A percentile compares a stretch with the other conserved stretches of the same genome.
These are phyloP conservation scores for Pygathrix nemaeus DNA, from an alignment of 2,113 vertebrate species.

Conservation along the genomic window DNA sequence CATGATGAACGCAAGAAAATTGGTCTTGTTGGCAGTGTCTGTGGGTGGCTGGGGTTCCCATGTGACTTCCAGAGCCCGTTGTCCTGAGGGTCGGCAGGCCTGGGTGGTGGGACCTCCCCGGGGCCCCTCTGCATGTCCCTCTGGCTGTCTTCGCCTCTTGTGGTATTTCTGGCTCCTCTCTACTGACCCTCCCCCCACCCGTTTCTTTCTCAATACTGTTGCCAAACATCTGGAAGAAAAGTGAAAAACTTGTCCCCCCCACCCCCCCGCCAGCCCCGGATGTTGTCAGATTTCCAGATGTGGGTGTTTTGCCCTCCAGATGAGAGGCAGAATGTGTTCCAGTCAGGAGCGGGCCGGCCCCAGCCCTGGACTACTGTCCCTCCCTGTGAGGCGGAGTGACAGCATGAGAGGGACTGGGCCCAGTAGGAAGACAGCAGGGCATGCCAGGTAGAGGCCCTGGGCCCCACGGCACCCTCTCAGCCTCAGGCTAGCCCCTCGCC, in stretches of 20 bases:
- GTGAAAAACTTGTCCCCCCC: conserved; percentile 66
- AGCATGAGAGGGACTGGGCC: not conserved
- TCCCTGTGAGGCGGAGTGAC: not conserved
- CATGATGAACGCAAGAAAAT: not conserved
- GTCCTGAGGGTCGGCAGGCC: not conserved
- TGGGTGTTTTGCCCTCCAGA: conserved; percentile 73
- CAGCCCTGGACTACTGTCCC: not conserved
- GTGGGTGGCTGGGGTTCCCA: not conserved
- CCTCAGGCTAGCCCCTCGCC: not conserved
- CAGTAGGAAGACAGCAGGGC: not conserved
- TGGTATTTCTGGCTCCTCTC: conserved; percentile 35
- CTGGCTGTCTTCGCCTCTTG: not conserved
- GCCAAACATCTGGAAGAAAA: conserved; percentile 79
- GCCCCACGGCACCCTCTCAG: not conserved
- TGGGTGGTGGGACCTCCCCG: not conserved
- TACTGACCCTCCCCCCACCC: not conserved
- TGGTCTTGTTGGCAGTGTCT: not conserved
- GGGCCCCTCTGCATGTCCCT: not conserved
- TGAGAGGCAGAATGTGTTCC: conserved; percentile 45
- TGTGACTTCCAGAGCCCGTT: not conserved
- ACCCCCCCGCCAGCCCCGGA: conserved; percentile 47
- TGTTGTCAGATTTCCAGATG: conserved; percentile 76
- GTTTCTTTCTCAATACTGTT: conserved; percentile 63
- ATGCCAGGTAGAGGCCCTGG: not conserved
- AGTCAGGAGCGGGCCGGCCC: not conserved